Percentiles rank a stretch among this genome's conserved stretches.
These are phyloP conservation scores for Cabera pusaria DNA, from an alignment of 2,888 invertebrate species.

Conservation along the genomic window DNA sequence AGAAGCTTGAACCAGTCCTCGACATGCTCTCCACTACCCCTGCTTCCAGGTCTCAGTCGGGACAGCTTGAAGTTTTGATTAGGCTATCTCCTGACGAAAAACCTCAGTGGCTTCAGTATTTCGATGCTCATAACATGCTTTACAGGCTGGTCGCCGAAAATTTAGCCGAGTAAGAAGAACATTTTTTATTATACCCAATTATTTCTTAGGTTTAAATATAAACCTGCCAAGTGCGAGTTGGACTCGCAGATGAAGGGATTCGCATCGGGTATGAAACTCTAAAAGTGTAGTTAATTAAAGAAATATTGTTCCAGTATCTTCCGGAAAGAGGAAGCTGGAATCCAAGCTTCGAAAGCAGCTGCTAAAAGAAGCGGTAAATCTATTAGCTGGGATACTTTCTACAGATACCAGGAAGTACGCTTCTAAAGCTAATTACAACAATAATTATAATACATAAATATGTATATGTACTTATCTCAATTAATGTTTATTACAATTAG, in stretches of 20 bases:
- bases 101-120: constrained; percentile 59
- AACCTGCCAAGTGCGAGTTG: no score
- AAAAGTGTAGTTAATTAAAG: no score
- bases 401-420: constrained; percentile 60
- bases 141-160: constrained; percentile 61
- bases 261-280: no score
- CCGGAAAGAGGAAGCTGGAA: constrained; percentile 56
- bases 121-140: constrained; percentile 49
- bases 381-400: constrained; percentile 66
- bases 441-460: no score
- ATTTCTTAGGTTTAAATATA: no score
- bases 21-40: constrained; percentile 59
- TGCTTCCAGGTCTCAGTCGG: constrained; percentile 45
- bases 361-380: constrained; percentile 50
- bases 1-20: constrained; percentile 48
- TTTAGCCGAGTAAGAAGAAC: constrained; percentile 64
- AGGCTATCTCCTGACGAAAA: constrained; percentile 60
- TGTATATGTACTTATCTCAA: constrained; percentile 7
- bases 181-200: no score
- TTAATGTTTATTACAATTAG: neutral
- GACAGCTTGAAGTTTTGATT: constrained; percentile 58
- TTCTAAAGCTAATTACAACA: no score
- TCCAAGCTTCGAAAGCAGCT: constrained; percentile 39
- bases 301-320: constrained; percentile 61
- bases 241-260: no score